A percentile compares a stretch with the other conserved stretches of the same genome.
Evolutionary conservation across 92 coral and sea anemone genomes (phyloP).

Genomic region (Heteractis magnifica): DNA sequence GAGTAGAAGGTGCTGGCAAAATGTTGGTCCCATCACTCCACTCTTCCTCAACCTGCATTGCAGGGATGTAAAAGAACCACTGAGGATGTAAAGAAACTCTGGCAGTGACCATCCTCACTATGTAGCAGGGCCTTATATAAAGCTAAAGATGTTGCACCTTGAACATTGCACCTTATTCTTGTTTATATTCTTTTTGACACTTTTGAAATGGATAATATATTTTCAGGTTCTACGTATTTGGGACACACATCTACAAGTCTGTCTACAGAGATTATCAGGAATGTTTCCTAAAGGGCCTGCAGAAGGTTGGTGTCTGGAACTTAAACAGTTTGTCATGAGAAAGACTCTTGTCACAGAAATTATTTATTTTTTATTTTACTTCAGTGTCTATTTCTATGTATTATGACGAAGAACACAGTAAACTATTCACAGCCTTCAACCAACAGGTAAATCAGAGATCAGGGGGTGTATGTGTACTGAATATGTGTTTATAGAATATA

Average conservation of each 20-base stretch:
- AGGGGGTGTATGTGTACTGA: not conserved
- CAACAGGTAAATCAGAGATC: conserved; percentile 64
- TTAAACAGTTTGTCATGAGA: not conserved
- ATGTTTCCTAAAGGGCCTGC: conserved; percentile 98
- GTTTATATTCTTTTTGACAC: not conserved
- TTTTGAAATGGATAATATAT: not conserved
- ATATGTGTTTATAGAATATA: not conserved
- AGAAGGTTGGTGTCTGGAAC: conserved; percentile 51
- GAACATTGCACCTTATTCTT: too few species aligned
- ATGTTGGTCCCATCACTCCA: not conserved
- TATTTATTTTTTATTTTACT: not conserved
- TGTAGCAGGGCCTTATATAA: too few species aligned
- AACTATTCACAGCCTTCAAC: conserved; percentile 91
- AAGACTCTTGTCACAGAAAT: too few species aligned
- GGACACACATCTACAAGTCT: conserved; percentile 99
- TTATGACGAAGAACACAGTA: conserved; percentile 93
- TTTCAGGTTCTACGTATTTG: conserved; percentile 87
- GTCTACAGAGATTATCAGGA: conserved; percentile 96
- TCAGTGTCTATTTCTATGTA: conserved; percentile 85
- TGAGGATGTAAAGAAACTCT: too few species aligned
- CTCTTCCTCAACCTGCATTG: too few species aligned
- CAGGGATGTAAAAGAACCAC: too few species aligned
- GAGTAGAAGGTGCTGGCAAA: not conserved
- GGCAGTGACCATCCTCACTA: too few species aligned
- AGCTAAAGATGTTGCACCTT: too few species aligned